Base-by-base conservation (phyloP, 2,888 invertebrate species). In the Trissolcus japonicus region DNA sequence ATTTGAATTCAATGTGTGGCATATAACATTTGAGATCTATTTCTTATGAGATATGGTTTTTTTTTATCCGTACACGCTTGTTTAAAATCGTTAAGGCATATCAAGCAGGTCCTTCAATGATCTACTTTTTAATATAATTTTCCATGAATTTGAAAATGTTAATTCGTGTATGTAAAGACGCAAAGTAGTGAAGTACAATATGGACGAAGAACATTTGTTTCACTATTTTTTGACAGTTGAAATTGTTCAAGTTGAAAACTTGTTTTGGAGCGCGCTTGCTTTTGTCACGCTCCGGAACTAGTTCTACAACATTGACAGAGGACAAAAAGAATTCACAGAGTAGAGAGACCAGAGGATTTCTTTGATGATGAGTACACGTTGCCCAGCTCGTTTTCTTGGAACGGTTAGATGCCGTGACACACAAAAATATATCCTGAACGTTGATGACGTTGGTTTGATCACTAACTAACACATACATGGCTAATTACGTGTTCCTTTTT, bases 311-410 rank as follows among this genome's bases (percentile, higher is more conserved):
- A 21, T 19, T 57, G 14, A 43, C 25, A 9, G 48, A 54, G 51
- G 46, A 29, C 62, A 62, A 71, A 71, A 71, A 71, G 71, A 71
- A 71, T 71, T 71, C 71, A 71, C 71, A 71, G 71, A 71, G 69
- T 62, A 62, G 56, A 40, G 67, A n/a, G 19, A 41, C 16, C 57
- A 6, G 14, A 54, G 19, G 40, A 55, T 61, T 48, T 60, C 35
- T 48, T 17, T 7, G 51, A 61, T 54, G 68, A 46, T 6, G 46
- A 46, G n/a, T 16, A 6, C 16, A 46, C n/a, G 6, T 16, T 46
- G 14, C 46, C 11, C 46, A 16, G 46, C 46, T 46, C 35, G 35
- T 35, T 35, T 35, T 35, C 35, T 35, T 35, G 35, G 9, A 35
- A 35, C 7, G 1, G 7, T 35, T 35, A 35, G 35, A 35, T 35